Evolutionary conservation across 2,888 invertebrate species (phyloP), one percentile per base, ranked within the genome.

Genomic region (Hermodice carunculata): DNA sequence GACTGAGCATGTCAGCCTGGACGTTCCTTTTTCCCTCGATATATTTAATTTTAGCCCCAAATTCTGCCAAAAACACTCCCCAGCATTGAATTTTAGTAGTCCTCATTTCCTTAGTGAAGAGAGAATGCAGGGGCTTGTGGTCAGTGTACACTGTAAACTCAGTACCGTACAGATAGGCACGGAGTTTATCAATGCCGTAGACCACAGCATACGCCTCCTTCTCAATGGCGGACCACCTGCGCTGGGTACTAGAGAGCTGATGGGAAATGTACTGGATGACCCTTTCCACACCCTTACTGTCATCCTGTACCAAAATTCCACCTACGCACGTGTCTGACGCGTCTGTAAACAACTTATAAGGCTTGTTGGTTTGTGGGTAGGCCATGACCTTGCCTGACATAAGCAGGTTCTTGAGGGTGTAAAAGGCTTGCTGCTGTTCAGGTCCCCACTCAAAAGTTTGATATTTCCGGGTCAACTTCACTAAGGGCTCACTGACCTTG

Each of bases 71-170:
- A 1, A 62, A 8, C 1, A 62, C 40, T 3, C 34, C 56, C 62
- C 62, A 62, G 4, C 56, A 2, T 24, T 62, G 62, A 3, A 62
- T 40, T 24, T 56, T 44, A 5, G 62, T 62, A 19, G 54, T 62
- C 3, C 8, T 17, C 22, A 54, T 28, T 14, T 48, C 37, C 31
- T 34, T 22, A 14, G 54, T 42, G 14, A 62, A 62, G 2, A 62
- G 19, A 40, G 46, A 34, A 3, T 17, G 8, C 40, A 62, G n/a
- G 1, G 62, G 56, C 29, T 62, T 62, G 46, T 62, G 62, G 22
- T 62, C 62, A 14, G 62, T 62, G 26, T 14, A 51, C 3, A 34
- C 42, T 1, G 29, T 46, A 14, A 62, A 34, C 2, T 44, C 14
- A 3, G 61, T 43, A 1, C 46, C 54, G 19, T 34, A 62, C 26